phyloP scores from a whole-genome alignment of 2,888 invertebrate genomes.

The Cryptocephalus primarius region DNA sequence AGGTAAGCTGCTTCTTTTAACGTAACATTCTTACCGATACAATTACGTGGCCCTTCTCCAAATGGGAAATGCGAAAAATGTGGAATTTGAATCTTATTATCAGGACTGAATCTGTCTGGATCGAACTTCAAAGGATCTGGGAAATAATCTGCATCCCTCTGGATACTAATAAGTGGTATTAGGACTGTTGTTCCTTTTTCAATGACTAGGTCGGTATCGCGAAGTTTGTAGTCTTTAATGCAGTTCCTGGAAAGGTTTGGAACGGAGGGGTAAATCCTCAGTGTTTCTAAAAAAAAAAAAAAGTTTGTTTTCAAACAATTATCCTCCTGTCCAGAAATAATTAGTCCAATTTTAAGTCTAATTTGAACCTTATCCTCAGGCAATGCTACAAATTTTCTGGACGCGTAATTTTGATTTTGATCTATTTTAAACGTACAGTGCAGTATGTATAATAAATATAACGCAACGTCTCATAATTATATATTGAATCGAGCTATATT shows the following conservation, averaged over 20 bases:
- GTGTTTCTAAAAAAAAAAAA: slow-evolving; percentile 11
- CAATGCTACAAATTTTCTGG: background rate
- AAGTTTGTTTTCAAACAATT: too few relatives aligned
- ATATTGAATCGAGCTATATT: too few relatives aligned
- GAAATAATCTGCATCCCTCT: slow-evolving; percentile 19
- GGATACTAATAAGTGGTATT: slow-evolving; percentile 15
- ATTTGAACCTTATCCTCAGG: background rate
- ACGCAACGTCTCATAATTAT: too few relatives aligned
- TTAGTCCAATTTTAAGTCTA: background rate
- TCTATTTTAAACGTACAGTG: too few relatives aligned
- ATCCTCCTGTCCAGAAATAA: too few relatives aligned
- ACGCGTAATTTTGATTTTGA: too few relatives aligned
- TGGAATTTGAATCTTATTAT: slow-evolving; percentile 11
- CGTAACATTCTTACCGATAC: slow-evolving; percentile 15
- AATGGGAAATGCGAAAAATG: slow-evolving; percentile 17
- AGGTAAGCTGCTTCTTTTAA: too few relatives aligned
- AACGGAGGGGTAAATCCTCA: slow-evolving; percentile 18
- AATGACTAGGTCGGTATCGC: slow-evolving; percentile 14
- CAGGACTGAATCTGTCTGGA: slow-evolving; percentile 19
- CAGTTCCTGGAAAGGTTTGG: slow-evolving; percentile 13
- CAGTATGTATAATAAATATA: too few relatives aligned
- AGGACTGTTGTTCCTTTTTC: slow-evolving; percentile 17
- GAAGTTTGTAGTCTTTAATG: slow-evolving; percentile 17
- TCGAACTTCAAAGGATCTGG: slow-evolving; percentile 19
- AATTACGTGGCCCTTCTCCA: slow-evolving; percentile 22